These are phyloP conservation scores for Aulostomus chinensis DNA, from an alignment of 2,797 vertebrate genomes.

Conservation along the genomic window DNA sequence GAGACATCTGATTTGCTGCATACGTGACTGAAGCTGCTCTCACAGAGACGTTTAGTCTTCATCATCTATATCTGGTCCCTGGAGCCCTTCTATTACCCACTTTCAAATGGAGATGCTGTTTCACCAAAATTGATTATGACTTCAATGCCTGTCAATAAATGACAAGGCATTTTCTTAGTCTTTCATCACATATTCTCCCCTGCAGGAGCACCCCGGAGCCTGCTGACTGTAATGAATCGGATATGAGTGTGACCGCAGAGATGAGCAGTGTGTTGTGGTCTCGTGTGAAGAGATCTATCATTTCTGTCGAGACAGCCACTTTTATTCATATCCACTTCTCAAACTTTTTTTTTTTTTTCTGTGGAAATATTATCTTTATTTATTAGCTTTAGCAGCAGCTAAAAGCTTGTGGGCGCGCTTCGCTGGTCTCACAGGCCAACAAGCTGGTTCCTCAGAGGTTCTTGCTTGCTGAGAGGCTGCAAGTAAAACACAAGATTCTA, in stretches of 20 bases:
- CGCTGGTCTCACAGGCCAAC: no score
- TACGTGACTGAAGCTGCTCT: conserved; percentile 25
- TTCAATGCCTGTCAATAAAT: conserved; percentile 52
- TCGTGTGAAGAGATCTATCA: not conserved
- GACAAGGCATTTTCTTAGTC: conserved; percentile 55
- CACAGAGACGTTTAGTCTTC: conserved; percentile 33
- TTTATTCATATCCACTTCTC: no score
- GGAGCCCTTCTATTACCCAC: conserved; percentile 26
- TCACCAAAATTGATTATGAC: conserved; percentile 53
- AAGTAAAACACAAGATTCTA: no score
- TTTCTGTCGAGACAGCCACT: no score
- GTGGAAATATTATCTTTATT: no score
- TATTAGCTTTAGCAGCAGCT: no score
- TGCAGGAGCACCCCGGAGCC: conserved; percentile 25
- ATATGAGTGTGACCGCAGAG: conserved; percentile 36
- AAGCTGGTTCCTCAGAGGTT: no score
- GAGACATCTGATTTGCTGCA: conserved; percentile 43
- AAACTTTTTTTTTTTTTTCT: no score
- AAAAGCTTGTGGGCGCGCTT: no score
- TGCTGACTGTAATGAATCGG: conserved; percentile 52
- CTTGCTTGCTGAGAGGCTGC: no score
- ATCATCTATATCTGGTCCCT: conserved; percentile 44
- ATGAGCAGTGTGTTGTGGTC: conserved; percentile 17
- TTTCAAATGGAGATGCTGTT: conserved; percentile 45
- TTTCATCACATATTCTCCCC: conserved; percentile 52